These are phyloP conservation scores for Leptopilina myrica DNA, from an alignment of 2,888 invertebrate genomes.

Conservation along the genomic window DNA sequence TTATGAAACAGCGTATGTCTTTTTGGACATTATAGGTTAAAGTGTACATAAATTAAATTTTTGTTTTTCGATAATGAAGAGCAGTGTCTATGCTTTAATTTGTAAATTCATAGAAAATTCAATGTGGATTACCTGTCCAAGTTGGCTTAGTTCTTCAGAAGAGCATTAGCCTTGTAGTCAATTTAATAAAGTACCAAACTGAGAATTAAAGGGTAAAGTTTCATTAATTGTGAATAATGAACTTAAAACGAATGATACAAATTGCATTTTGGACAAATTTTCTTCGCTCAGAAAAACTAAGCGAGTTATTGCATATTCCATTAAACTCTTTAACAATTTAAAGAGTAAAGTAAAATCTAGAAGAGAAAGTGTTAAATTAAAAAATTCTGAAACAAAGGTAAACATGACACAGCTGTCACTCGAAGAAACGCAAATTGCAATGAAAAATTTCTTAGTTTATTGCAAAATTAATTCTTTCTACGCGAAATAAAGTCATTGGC, in stretches of 20 bases:
- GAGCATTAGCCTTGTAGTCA: constrained; percentile 9
- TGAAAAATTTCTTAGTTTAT: too few relatives aligned
- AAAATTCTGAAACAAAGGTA: not conserved
- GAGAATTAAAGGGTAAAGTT: not conserved
- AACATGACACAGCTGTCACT: not conserved
- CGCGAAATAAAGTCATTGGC: too few relatives aligned
- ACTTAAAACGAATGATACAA: too few relatives aligned
- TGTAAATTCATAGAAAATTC: constrained; percentile 2
- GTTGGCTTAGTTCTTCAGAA: constrained; percentile 3
- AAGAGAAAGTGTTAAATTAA: not conserved
- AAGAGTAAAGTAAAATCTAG: too few relatives aligned
- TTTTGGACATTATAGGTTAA: too few relatives aligned
- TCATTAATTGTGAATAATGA: not conserved
- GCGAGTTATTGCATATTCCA: constrained; percentile 2
- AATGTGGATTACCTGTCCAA: constrained; percentile 8
- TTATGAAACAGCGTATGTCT: too few relatives aligned
- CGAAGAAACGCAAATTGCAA: not conserved
- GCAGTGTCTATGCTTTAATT: too few relatives aligned
- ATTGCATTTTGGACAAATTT: too few relatives aligned
- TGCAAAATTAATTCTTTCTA: too few relatives aligned
- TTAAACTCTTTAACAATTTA: not conserved
- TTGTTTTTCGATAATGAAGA: too few relatives aligned
- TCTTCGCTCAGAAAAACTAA: too few relatives aligned
- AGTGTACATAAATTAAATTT: too few relatives aligned
- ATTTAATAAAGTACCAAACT: not conserved